phyloP scores from a whole-genome alignment of 1,140 invertebrate genomes.

The Spodoptera litura region DNA sequence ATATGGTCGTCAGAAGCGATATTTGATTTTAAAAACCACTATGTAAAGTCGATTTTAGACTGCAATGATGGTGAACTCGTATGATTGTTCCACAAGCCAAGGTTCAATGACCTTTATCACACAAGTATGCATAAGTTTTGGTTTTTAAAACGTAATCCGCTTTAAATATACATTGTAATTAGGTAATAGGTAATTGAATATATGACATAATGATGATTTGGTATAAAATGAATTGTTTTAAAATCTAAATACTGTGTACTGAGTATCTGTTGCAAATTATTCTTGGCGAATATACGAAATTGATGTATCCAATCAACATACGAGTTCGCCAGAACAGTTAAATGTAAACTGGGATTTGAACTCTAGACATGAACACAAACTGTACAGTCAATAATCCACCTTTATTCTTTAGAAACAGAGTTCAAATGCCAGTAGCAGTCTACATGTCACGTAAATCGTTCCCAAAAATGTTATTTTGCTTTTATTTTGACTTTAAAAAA shows the following conservation, averaged over 20 bases:
- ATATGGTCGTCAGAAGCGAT: background rate
- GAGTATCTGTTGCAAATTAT: background rate
- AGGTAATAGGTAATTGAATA: slow-evolving; percentile 1
- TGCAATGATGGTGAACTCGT: background rate
- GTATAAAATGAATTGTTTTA: background rate
- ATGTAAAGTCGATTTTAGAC: background rate
- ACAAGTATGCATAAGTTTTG: background rate
- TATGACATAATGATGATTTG: background rate
- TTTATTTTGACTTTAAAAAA: slow-evolving; percentile 30
- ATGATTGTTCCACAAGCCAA: background rate
- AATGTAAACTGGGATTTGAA: slow-evolving; percentile 11
- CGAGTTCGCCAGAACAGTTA: slow-evolving; percentile 6
- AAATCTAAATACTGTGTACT: background rate
- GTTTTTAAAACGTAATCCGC: slow-evolving; percentile 18
- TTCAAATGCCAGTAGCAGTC: slow-evolving; percentile 23
- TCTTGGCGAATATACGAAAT: no score
- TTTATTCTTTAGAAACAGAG: background rate
- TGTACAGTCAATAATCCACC: slow-evolving; percentile 6
- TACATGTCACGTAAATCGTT: slow-evolving; percentile 11
- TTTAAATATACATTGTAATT: slow-evolving; percentile 23
- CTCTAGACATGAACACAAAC: background rate
- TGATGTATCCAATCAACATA: background rate
- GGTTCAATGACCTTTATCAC: background rate
- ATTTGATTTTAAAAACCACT: background rate
- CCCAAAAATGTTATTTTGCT: slow-evolving; percentile 5